Base-by-base conservation (phyloP, 2,888 invertebrate genomes). In the Hymenopus coronatus region DNA sequence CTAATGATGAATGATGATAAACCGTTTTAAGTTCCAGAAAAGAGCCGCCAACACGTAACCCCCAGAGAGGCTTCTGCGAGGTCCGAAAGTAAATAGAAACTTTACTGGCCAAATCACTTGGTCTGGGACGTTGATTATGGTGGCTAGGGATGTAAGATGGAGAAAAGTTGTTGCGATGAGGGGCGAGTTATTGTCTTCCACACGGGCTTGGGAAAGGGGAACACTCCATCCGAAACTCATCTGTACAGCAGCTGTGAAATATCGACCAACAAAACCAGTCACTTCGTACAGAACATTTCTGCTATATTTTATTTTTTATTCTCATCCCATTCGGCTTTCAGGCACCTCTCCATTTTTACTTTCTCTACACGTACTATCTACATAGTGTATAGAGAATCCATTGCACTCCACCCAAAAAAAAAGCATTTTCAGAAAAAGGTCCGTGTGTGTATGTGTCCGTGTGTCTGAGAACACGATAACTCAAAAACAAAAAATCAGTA, bases 241-340 rank as follows among this genome's bases (percentile, higher is more conserved):
- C 83, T 82, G 33, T 40, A 88, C 83, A 88, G 54, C 54, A 70
- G 88, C 88, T 88, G 88, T 82, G 28, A 83, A 88, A 88, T 83
- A 88, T 88, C 83, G 88, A 88, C 85, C 46, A 15, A n/a, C n/a
- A 70, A 70, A 70, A 70, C 54, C 54, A 70, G 54, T 70, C 54
- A 70, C 54, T 20, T 20, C 25, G 54, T 20, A 70, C 54, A 20
- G 54, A 70, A 70, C 20, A 70, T 70, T 70, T 70, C 54, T 20
- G 54, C 54, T 70, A 70, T 70, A 70, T 70, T 70, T 70, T 70
- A 25, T 4, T 70, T 70, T 70, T 70, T 70, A 25, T 6, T 70
- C 3, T 70, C 54, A 70, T 25, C 54, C 54, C 20, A 70, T 70
- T 20, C 54, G 15, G 20, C 54, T 70, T 40, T 2, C 40, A 12